Base-by-base conservation (phyloP, 2,888 invertebrate species). In the Sesamia inferens region DNA sequence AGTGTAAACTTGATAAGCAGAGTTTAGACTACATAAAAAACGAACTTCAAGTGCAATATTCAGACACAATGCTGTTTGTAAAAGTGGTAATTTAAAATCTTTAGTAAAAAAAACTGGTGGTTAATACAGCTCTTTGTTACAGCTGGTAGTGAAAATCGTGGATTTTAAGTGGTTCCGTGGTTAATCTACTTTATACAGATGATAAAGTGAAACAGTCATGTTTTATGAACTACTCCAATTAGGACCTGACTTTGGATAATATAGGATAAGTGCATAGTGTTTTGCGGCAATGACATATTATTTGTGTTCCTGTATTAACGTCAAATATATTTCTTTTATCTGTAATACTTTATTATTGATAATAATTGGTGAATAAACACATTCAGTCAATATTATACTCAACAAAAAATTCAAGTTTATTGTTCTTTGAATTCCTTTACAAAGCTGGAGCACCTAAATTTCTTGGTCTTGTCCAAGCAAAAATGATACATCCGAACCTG, bases 401-500 rank as follows among this genome's bases (percentile, higher is more conserved):
- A 64, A 73, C 48, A 80, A 72, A 16, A 51, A 68, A 69, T 73
- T 76, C 24, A 78, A 66, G 54, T 68, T 73, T 51, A n/a, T 65
- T 57, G n/a, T 64, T 73, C 19, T 65, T 54, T 42, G 48, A 42
- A 44, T 39, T 61, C 47, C 39, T 39, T 42, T 22, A 22, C 8
- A 42, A 68, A 55, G 61, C 16, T 19, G 55, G 24, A 48, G 10
- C 31, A 42, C 31, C 59, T 83, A 83, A 61, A 81, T 11, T 76
- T 83, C 84, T 31, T 71, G 68, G 19, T 63, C 51, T 69, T 59
- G 76, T 71, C 48, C 71, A 55, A 86, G 76, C 82, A 94, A 94
- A 89, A 97, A 97, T 85, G 97, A 97, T 62, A 98, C 90, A 94
- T 98, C 97, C 22, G 97, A 91, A 59, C 96, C 97, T 59, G 96